Percentiles rank a stretch among this genome's conserved stretches.
phyloP scores from a whole-genome alignment of 1,140 invertebrate genomes.

The Hyphantria cunea region DNA sequence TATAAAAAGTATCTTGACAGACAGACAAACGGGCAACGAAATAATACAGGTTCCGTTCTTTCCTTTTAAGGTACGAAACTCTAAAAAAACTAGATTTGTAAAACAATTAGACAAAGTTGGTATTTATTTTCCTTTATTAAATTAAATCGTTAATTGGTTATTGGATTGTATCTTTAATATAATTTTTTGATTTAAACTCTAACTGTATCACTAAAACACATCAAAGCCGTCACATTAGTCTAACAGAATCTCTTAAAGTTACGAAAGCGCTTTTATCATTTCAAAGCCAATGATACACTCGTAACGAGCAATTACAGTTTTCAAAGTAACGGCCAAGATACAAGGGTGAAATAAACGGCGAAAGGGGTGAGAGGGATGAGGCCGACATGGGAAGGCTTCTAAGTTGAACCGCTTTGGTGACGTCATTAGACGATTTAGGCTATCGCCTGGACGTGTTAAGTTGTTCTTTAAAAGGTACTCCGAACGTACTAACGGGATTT shows the following conservation, averaged over 20 bases:
- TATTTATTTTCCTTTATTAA: too few species aligned
- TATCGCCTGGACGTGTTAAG: constrained; percentile 21
- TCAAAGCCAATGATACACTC: constrained; percentile 26
- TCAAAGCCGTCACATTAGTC: constrained; percentile 12
- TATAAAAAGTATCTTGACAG: too few species aligned
- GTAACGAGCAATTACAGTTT: constrained; percentile 33
- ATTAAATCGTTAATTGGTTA: not conserved
- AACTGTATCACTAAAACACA: not conserved
- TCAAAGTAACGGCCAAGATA: constrained; percentile 19
- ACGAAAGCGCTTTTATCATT: constrained; percentile 4
- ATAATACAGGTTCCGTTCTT: too few species aligned
- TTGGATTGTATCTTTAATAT: not conserved
- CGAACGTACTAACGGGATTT: not conserved
- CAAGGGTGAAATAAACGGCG: not conserved
- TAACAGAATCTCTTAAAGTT: constrained; percentile 8
- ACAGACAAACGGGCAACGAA: too few species aligned
- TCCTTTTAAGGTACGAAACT: too few species aligned
- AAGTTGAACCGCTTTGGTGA: constrained; percentile 6
- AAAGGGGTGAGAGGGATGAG: not conserved
- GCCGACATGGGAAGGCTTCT: constrained; percentile 28
- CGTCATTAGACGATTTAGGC: constrained; percentile 18
- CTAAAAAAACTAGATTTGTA: too few species aligned
- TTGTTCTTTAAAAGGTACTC: not conserved
- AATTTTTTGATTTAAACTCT: not conserved
- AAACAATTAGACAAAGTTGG: too few species aligned